phyloP scores from a whole-genome alignment of 2,888 invertebrate genomes.

The Aethes cnicana region DNA sequence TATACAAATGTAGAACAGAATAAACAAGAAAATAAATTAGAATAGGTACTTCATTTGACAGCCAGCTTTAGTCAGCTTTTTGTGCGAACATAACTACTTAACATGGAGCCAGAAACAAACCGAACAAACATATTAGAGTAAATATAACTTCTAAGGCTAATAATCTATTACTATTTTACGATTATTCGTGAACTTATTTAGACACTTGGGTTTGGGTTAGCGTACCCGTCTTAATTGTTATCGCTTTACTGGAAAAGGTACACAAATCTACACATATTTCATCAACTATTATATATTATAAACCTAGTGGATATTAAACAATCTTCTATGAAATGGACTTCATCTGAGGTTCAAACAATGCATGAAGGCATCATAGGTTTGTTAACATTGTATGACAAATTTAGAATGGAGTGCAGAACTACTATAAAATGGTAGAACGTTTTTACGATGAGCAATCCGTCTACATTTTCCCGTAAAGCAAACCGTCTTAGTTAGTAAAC shows the following conservation, averaged over 20 bases:
- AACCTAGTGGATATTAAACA: too few relatives aligned
- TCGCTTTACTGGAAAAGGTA: conserved; percentile 4
- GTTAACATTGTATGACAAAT: too few relatives aligned
- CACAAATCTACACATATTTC: background rate
- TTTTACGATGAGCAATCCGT: background rate
- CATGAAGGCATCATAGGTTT: too few relatives aligned
- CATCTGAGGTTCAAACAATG: too few relatives aligned
- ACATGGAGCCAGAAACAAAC: background rate
- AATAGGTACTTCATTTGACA: conserved; percentile 16
- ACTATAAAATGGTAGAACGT: background rate
- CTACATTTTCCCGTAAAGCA: conserved; percentile 1
- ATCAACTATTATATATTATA: too few relatives aligned
- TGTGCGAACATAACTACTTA: conserved; percentile 19
- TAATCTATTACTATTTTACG: conserved; percentile 11
- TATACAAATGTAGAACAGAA: conserved; percentile 33
- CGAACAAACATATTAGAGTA: background rate
- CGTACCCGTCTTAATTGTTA: conserved; percentile 24
- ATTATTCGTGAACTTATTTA: conserved; percentile 19
- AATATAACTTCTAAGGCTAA: background rate
- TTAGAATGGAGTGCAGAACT: background rate
- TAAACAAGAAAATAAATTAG: conserved; percentile 31
- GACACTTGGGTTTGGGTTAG: conserved; percentile 27
- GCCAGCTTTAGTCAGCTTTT: conserved; percentile 2
- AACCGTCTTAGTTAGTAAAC: conserved; percentile 5
- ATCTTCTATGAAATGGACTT: too few relatives aligned